Percentiles rank a stretch among this genome's conserved stretches.
Evolutionary conservation across 2,797 vertebrate genomes (phyloP).

Genomic region (Clamator glandarius): DNA sequence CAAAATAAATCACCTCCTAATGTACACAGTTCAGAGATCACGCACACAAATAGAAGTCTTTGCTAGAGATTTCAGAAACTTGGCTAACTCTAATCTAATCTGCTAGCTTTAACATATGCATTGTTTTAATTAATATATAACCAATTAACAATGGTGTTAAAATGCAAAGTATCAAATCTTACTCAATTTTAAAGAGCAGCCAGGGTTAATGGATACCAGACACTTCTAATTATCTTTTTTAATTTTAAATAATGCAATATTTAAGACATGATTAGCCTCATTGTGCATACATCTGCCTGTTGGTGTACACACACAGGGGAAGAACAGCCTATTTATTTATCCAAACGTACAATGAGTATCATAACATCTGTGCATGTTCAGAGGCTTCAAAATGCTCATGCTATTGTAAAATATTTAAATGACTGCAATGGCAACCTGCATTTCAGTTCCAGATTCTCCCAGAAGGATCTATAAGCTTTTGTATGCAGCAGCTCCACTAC

Average conservation of each 20-base stretch:
- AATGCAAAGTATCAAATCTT: neutral
- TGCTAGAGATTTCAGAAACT: neutral
- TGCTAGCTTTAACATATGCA: neutral
- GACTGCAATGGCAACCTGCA: neutral
- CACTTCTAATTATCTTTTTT: neutral
- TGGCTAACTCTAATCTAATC: neutral
- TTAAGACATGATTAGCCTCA: neutral
- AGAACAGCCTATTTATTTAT: neutral
- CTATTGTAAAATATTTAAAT: neutral
- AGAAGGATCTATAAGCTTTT: neutral
- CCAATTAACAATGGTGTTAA: neutral
- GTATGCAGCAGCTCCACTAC: neutral
- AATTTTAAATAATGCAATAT: neutral
- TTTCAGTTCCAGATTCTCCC: neutral
- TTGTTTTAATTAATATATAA: neutral
- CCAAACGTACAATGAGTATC: neutral
- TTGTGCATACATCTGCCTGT: neutral
- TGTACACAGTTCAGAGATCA: neutral
- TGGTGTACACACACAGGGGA: neutral
- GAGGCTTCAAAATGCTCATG: neutral
- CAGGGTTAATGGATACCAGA: neutral
- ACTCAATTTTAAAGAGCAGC: neutral
- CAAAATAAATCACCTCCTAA: neutral
- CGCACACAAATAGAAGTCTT: neutral
- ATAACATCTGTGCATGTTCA: neutral